These are phyloP conservation scores for Eupeodes latifasciatus DNA, from an alignment of 2,888 invertebrate genomes.

Conservation along the genomic window DNA sequence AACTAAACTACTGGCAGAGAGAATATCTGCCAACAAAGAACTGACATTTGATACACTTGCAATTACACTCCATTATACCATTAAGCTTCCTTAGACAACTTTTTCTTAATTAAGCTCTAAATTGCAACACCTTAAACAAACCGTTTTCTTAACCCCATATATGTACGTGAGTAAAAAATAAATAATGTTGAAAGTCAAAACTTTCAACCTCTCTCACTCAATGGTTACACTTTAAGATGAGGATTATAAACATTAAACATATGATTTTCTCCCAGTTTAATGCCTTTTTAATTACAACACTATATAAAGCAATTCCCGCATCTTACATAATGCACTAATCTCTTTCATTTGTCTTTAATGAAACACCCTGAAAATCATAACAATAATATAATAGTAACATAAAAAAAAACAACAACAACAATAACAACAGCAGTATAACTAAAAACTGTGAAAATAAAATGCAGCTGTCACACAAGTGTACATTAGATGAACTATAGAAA, in stretches of 20 bases:
- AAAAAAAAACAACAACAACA: background rate
- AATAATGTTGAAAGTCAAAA: slow-evolving; percentile 11
- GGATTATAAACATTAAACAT: slow-evolving; percentile 15
- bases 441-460: slow-evolving; percentile 30
- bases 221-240: background rate
- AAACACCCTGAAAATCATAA: slow-evolving; percentile 16
- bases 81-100: background rate
- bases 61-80: no score
- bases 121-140: background rate
- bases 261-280: slow-evolving; percentile 39
- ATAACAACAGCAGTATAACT: background rate
- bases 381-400: background rate
- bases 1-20: no score
- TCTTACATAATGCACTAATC: slow-evolving; percentile 49
- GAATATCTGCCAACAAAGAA: no score
- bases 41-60: no score
- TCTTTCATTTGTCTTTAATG: slow-evolving; percentile 29
- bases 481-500: background rate
- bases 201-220: slow-evolving; percentile 24
- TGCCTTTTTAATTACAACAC: slow-evolving; percentile 57
- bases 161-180: background rate
- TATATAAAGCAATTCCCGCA: slow-evolving; percentile 39
- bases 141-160: background rate
- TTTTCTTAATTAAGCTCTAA: slow-evolving; percentile 13
- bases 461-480: slow-evolving; percentile 19